These are phyloP conservation scores for Epizoanthus illoricatus DNA, from an alignment of 92 coral and sea anemone species.

Conservation along the genomic window DNA sequence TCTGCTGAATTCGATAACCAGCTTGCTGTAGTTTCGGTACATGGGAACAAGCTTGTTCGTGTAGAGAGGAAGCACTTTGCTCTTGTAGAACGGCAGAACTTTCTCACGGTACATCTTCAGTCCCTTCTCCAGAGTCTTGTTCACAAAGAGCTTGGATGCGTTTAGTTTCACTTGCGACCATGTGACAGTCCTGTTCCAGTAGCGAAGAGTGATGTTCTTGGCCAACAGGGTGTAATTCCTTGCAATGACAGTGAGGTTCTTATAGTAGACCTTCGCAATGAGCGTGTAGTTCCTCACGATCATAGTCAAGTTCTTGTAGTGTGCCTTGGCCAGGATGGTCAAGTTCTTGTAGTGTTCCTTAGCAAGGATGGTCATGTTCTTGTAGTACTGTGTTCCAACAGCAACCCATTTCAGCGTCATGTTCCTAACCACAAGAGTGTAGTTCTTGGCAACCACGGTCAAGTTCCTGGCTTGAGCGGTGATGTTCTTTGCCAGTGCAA, in stretches of 20 bases:
- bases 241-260: conserved; percentile 67
- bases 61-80: conserved; percentile 55
- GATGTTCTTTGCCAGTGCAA: conserved; percentile 66
- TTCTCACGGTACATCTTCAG: conserved; percentile 57
- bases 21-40: conserved; percentile 63
- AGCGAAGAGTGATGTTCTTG: conserved; percentile 43
- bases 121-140: conserved; percentile 71
- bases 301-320: conserved; percentile 39
- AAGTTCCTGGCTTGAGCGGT: conserved; percentile 55
- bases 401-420: conserved; percentile 65
- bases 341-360: conserved; percentile 15
- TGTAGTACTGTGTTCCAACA: conserved; percentile 66
- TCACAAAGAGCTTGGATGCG: conserved; percentile 62
- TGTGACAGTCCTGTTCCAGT: conserved; percentile 48
- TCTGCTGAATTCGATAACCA: conserved; percentile 42
- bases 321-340: background rate
- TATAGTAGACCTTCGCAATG: conserved; percentile 58
- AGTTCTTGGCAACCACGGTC: conserved; percentile 50
- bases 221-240: conserved; percentile 49
- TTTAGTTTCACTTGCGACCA: conserved; percentile 48
- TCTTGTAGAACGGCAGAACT: conserved; percentile 71
- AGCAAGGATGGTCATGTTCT: conserved; percentile 55
- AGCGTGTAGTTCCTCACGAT: conserved; percentile 54
- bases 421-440: conserved; percentile 61
- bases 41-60: conserved; percentile 57